Conservation (phyloP, 2,113 vertebrate species). For the Chionis minor region DNA sequence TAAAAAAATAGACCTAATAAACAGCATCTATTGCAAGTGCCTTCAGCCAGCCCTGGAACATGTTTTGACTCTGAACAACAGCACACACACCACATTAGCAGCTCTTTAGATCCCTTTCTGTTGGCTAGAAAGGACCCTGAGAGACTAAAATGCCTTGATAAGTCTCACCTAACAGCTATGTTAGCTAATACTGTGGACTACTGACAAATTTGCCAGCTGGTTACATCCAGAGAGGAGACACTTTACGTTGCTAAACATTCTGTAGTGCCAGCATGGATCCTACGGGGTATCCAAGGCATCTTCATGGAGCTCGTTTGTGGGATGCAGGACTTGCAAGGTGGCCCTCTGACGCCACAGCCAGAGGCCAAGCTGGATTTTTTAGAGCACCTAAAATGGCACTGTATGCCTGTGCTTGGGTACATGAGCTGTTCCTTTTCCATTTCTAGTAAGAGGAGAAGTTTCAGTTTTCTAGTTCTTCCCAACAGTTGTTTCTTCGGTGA, state of each 20-base stretch:
- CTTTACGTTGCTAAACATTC: background rate
- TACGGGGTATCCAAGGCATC: background rate
- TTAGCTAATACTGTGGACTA: background rate
- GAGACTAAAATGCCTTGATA: background rate
- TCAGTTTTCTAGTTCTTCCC: background rate
- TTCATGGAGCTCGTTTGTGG: background rate
- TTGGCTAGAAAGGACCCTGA: background rate
- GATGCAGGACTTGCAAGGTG: background rate
- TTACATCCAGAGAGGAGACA: background rate
- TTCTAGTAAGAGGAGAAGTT: background rate
- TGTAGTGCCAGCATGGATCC: background rate
- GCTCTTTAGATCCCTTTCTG: background rate
- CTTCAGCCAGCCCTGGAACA: background rate
- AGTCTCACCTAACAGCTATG: conserved; percentile 5
- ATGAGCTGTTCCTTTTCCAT: background rate
- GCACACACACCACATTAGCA: background rate
- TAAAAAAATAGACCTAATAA: background rate
- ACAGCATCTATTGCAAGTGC: background rate
- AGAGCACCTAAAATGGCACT: background rate
- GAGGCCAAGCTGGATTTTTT: background rate
- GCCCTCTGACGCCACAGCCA: background rate
- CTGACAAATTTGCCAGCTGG: background rate
- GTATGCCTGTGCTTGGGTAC: background rate
- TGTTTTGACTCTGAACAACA: background rate
- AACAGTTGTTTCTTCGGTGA: background rate